Percentiles rank a stretch among this genome's conserved stretches.
phyloP scores from a whole-genome alignment of 2,888 invertebrate genomes.

The Melieria picta region DNA sequence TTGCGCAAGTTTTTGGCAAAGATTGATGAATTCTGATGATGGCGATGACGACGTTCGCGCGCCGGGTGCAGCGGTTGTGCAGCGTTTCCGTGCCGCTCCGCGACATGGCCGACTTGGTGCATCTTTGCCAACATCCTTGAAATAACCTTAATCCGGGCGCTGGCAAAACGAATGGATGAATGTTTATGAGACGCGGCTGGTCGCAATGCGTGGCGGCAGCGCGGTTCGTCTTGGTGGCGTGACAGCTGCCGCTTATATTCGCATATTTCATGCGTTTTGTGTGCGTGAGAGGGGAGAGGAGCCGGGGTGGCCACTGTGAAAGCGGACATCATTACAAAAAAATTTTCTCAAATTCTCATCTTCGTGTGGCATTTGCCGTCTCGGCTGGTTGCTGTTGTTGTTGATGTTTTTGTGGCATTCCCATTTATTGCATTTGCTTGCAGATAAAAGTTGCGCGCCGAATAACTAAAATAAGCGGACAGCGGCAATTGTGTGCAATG shows the following conservation, averaged over 20 bases:
- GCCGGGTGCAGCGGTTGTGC: background rate
- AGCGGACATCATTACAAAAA: too few species aligned
- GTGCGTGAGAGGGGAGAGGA: background rate
- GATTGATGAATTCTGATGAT: slow-evolving; percentile 60
- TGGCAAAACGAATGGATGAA: slow-evolving; percentile 53
- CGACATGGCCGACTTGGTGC: slow-evolving; percentile 3
- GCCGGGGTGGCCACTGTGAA: too few species aligned
- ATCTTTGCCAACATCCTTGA: slow-evolving; percentile 55
- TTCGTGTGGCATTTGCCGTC: too few species aligned
- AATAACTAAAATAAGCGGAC: too few species aligned
- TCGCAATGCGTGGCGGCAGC: slow-evolving; percentile 12
- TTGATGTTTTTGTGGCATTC: too few species aligned
- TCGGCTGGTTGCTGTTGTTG: too few species aligned
- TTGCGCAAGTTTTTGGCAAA: slow-evolving; percentile 63
- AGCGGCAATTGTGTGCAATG: too few species aligned
- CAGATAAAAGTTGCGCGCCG: too few species aligned
- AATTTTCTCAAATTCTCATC: too few species aligned
- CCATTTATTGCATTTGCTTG: too few species aligned
- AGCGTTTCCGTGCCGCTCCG: slow-evolving; percentile 29
- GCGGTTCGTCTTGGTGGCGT: background rate
- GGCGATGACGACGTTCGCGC: slow-evolving; percentile 36
- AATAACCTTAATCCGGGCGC: slow-evolving; percentile 63
- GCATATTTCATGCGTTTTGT: slow-evolving; percentile 22
- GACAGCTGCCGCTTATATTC: slow-evolving; percentile 38
- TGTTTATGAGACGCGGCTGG: slow-evolving; percentile 9